phyloP scores from a whole-genome alignment of 2,797 vertebrate species.

The Semotilus atromaculatus region DNA sequence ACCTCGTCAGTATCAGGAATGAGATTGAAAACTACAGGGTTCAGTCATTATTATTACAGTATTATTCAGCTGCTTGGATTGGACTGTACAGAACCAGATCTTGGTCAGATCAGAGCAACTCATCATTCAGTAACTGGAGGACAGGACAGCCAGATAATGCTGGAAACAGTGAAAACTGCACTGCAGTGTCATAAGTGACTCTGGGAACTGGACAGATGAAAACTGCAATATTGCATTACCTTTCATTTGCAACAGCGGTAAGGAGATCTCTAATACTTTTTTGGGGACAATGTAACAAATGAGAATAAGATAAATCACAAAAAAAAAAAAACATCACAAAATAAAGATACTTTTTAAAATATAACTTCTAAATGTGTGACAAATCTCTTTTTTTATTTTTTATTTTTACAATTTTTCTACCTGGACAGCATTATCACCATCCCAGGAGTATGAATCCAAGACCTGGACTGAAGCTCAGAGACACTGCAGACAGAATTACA shows the following conservation, averaged over 20 bases:
- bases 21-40: slow-evolving; percentile 3
- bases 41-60: accelerated
- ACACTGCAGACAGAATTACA: slow-evolving; percentile 60
- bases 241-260: slow-evolving; percentile 43
- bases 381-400: neutral
- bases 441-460: neutral
- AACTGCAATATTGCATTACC: neutral
- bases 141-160: accelerated
- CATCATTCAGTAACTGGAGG: slow-evolving; percentile 48
- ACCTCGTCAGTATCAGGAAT: slow-evolving; percentile 32
- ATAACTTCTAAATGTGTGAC: neutral
- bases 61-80: neutral
- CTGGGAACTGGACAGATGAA: slow-evolving; percentile 42
- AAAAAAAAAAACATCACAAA: no score
- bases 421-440: neutral
- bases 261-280: neutral
- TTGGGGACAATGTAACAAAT: neutral
- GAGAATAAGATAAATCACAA: no score
- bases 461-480: slow-evolving; percentile 64
- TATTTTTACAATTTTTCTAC: neutral
- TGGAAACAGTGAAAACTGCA: neutral
- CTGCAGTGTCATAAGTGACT: neutral
- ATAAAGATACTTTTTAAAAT: neutral
- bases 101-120: slow-evolving; percentile 52
- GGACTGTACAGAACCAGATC: slow-evolving; percentile 50